Percentiles rank a stretch among this genome's conserved stretches.
phyloP scores from a whole-genome alignment of 2,797 vertebrate genomes.

The Bradypodion ventrale region DNA sequence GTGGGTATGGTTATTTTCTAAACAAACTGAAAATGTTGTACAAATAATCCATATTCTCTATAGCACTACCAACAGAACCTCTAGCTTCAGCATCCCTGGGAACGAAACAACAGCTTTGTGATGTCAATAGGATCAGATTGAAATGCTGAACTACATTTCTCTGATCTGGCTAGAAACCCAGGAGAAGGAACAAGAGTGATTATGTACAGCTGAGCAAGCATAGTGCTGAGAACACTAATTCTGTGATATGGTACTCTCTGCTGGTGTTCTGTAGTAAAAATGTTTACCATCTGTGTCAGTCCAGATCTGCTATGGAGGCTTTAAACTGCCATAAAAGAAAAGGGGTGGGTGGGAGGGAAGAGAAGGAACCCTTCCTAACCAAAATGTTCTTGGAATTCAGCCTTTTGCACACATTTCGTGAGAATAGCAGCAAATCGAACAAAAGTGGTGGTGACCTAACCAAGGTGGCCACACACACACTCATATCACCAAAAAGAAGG shows the following conservation, averaged over 20 bases:
- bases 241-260: slow-evolving; percentile 61
- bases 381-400: slow-evolving; percentile 52
- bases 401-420: slow-evolving; percentile 33
- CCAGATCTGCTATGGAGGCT: slow-evolving; percentile 64
- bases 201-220: slow-evolving; percentile 74
- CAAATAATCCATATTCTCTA: slow-evolving; percentile 53
- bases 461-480: background rate
- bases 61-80: slow-evolving; percentile 45
- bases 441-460: too few relatives aligned
- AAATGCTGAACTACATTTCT: slow-evolving; percentile 49
- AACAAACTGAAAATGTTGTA: slow-evolving; percentile 50
- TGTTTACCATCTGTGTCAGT: slow-evolving; percentile 70
- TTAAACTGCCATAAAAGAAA: slow-evolving; percentile 43
- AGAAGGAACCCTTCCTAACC: slow-evolving; percentile 24
- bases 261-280: slow-evolving; percentile 69
- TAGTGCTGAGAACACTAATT: slow-evolving; percentile 63
- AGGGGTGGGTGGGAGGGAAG: slow-evolving; percentile 45
- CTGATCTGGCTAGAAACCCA: slow-evolving; percentile 61
- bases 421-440: slow-evolving; percentile 45
- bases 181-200: slow-evolving; percentile 70
- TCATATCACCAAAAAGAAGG: too few relatives aligned
- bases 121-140: slow-evolving; percentile 43
- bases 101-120: slow-evolving; percentile 45
- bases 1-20: slow-evolving; percentile 31
- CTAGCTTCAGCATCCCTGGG: slow-evolving; percentile 44